phyloP scores from a whole-genome alignment of 2,113 vertebrate species.

The Cavia aperea region DNA sequence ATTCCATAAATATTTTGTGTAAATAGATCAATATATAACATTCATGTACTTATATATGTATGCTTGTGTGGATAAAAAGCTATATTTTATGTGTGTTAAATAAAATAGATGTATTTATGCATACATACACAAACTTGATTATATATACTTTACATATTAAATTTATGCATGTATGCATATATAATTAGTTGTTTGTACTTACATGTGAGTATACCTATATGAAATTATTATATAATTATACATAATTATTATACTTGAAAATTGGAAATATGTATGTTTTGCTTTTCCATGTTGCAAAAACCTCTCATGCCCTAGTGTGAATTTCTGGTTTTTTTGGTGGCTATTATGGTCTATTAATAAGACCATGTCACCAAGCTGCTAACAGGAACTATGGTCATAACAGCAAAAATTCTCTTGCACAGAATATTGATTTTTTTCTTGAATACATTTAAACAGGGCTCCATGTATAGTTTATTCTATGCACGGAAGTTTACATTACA shows the following conservation, averaged over 20 bases:
- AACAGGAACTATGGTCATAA: conserved; percentile 53
- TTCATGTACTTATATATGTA: background rate
- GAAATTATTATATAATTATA: background rate
- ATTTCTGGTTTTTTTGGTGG: conserved; percentile 36
- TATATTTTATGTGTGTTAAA: background rate
- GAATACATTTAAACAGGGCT: conserved; percentile 58
- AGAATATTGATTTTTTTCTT: conserved; percentile 60
- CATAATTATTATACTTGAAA: background rate
- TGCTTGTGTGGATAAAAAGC: background rate
- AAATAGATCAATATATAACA: background rate
- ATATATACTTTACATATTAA: background rate
- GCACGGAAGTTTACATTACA: background rate
- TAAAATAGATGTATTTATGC: background rate
- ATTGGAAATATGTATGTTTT: background rate
- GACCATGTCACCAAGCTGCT: conserved; percentile 51
- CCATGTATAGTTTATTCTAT: conserved; percentile 40
- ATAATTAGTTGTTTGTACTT: background rate
- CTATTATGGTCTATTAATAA: conserved; percentile 57
- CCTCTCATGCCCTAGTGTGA: conserved; percentile 43
- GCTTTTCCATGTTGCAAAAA: background rate
- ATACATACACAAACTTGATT: background rate
- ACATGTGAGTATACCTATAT: background rate
- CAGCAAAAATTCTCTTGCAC: conserved; percentile 56
- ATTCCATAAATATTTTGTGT: background rate
- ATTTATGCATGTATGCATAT: background rate